phyloP scores from a whole-genome alignment of 2,888 invertebrate genomes.

The Drosophila greeni region DNA sequence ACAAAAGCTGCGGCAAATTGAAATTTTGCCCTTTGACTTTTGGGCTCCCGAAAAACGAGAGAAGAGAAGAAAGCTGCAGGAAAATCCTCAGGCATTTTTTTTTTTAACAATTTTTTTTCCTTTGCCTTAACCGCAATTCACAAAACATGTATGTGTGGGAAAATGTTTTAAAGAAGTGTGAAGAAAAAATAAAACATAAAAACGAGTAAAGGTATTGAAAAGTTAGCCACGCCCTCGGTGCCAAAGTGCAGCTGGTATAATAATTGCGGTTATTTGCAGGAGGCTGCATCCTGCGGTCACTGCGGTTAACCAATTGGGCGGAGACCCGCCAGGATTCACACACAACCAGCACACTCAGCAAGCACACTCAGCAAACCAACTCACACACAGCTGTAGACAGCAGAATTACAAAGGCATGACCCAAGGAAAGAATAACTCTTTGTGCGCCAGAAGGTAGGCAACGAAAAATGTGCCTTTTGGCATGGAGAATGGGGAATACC shows the following conservation, averaged over 20 bases:
- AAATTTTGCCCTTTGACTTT: constrained; percentile 43
- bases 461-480: not conserved
- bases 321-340: not conserved
- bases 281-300: constrained; percentile 63
- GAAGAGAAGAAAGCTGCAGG: not conserved
- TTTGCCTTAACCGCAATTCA: constrained; percentile 51
- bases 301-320: constrained; percentile 55
- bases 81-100: not conserved
- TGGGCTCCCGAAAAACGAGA: not conserved
- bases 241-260: constrained; percentile 50
- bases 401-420: constrained; percentile 39
- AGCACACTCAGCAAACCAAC: not conserved
- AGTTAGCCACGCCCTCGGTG: constrained; percentile 26
- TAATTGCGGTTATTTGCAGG: constrained; percentile 67
- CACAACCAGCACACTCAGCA: constrained; percentile 4
- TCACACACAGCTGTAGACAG: constrained; percentile 10
- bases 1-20: constrained; percentile 55
- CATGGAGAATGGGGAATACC: constrained; percentile 17
- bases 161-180: constrained; percentile 32
- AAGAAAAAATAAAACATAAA: constrained; percentile 17
- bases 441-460: constrained; percentile 31
- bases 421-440: constrained; percentile 32
- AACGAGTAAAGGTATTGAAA: constrained; percentile 30
- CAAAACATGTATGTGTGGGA: constrained; percentile 13
- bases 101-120: constrained; percentile 5